Percentiles rank a stretch among this genome's conserved stretches.
Conservation (phyloP, 1,140 invertebrate species). For the Trichonephila clavipes region DNA sequence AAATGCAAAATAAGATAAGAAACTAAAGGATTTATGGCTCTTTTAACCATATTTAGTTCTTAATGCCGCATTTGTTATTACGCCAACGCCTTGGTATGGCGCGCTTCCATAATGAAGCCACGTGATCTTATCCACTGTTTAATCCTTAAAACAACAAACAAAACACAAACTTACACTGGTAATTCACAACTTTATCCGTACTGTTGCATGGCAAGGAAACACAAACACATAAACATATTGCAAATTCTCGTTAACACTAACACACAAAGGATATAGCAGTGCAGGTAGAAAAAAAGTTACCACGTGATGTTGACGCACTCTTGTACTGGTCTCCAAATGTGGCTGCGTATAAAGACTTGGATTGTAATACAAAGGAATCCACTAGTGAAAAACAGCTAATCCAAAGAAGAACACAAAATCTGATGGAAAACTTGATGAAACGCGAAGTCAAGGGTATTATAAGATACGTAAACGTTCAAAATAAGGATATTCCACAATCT, state of each 20-base stretch:
- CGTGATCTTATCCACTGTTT: conserved; percentile 59
- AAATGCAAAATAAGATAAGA: not conserved
- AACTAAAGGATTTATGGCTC: not conserved
- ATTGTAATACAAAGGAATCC: not conserved
- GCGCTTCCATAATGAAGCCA: conserved; percentile 74
- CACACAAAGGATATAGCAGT: conserved; percentile 72
- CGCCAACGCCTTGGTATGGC: conserved; percentile 77
- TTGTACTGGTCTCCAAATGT: conserved; percentile 58
- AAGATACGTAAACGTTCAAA: not conserved
- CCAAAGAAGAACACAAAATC: not conserved
- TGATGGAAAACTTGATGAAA: not conserved
- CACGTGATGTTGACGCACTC: conserved; percentile 74
- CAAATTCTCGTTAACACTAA: conserved; percentile 21
- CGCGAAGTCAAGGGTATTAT: not conserved
- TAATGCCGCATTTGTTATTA: conserved; percentile 61
- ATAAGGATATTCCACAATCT: not conserved
- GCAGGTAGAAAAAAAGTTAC: conserved; percentile 66
- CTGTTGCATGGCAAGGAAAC: not conserved
- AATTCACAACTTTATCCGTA: not conserved
- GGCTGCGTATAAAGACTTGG: conserved; percentile 36
- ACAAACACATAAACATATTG: not conserved
- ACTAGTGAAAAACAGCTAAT: not conserved
- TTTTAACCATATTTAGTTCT: conserved; percentile 47
- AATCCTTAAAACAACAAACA: not conserved
- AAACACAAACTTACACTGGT: not conserved